Base-by-base conservation (phyloP, 2,888 invertebrate genomes). In the Troides helena region DNA sequence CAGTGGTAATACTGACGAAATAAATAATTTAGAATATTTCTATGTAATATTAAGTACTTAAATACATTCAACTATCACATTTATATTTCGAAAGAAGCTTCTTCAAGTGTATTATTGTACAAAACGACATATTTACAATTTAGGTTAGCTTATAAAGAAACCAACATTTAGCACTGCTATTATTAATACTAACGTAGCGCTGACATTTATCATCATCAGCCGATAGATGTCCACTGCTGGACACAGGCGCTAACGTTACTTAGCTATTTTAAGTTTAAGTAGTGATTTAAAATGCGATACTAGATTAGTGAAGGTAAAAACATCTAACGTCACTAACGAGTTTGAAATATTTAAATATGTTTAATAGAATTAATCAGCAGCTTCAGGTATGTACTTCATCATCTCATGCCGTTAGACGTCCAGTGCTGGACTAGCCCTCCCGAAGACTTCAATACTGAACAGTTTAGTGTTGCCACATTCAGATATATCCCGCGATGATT, bases 11-110 rank as follows among this genome's bases (percentile, higher is more conserved):
- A 77, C 79, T 78, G 77, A 74, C 72, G 78, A 76, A 91, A 91
- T 91, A 92, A 92, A 92, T 92, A 91, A 91, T 91, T 92, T 90
- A 91, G 80, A 81, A 87, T 88, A 90, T 86, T 82, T 88, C 84
- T 89, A 85, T 86, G 85, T 84, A 86, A 85, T 84, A 89, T 90
- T 90, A 92, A 90, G 89, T 92, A 92, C 92, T 90, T 89, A 90
- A 81, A 82, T 81, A 70, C 60, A 87, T 87, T 88, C 87, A 91
- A 90, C 91, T 92, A 92, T 92, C 92, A 92, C 92, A 92, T 92
- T 91, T 89, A 92, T 78, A 78, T 88, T 86, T 88, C 85, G 83
- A 90, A 91, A 85, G 85, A 90, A 91, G 90, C 88, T 83, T 88
- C 85, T 84, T 81, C 80, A 79, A 80, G 78, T 56, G 60, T 60